Base-by-base conservation (phyloP, 2,888 invertebrate genomes). In the Nowickia ferox region DNA sequence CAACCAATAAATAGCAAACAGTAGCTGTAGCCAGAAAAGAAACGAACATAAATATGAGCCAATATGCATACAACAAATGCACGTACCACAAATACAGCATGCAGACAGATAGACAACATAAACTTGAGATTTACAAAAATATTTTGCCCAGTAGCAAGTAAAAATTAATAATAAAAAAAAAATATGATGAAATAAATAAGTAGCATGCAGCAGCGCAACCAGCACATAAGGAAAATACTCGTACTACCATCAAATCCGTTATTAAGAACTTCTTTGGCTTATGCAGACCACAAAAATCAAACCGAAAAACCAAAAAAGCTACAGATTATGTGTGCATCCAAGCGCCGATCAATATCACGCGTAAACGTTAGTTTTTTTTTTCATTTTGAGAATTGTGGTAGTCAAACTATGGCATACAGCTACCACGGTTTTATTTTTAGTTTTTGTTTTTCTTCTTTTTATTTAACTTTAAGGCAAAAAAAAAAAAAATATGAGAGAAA, bases 261-360 rank as follows among this genome's bases (percentile, higher is more conserved):
- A 87, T 87, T 87, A 86, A 82, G 71, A 72, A 71, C 65, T 69
- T 51, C n/a, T 15, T 30, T 30, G 44, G 30, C 68, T 74, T 78
- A 17, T 44, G 69, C 76, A 63, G 84, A 75, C 77, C 63, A 79
- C 66, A 86, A 86, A 80, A 85, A 79, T 65, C 72, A 84, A 71
- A 75, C 69, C 13, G 17, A 80, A 46, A 48, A 17, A n/a, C 19
- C 44, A 59, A 19, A 59, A 59, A 66, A 48, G 11, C 66, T 38
- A 30, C 75, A 82, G 80, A 84, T 82, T 79, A 83, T 82, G 83
- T 85, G 83, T 69, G 80, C 80, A 78, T 57, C 63, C 59, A 77
- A 83, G 84, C 82, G 87, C 87, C 88, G 87, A 88, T 87, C 87
- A 85, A 85, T 87, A 87, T 87, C 88, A 88, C 88, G 87, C 88